Percentiles rank a stretch among this genome's conserved stretches.
Evolutionary conservation across 2,113 vertebrate species (phyloP).

Genomic region (Petromus typicus): DNA sequence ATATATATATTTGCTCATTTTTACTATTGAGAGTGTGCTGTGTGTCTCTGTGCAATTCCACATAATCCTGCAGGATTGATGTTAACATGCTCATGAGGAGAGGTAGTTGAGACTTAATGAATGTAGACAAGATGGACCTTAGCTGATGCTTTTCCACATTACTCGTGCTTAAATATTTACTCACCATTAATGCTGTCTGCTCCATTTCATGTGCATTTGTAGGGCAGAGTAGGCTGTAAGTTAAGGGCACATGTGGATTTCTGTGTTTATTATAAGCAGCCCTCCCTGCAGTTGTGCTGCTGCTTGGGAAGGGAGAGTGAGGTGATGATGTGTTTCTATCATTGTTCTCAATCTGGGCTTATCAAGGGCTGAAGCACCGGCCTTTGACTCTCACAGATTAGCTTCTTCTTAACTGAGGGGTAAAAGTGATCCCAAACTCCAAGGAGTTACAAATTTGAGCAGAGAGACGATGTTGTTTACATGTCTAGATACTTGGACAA

Average conservation of each 20-base stretch:
- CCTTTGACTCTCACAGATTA: not conserved
- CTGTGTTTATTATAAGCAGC: not conserved
- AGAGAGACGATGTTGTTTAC: not conserved
- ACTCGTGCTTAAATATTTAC: not conserved
- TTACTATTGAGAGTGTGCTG: not conserved
- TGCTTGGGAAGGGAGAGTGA: not conserved
- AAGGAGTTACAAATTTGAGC: not conserved
- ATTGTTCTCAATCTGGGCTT: too few species aligned
- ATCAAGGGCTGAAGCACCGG: not conserved
- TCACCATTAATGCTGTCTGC: not conserved
- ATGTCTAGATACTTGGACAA: not conserved
- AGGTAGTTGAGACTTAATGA: not conserved
- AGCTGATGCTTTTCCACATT: not conserved
- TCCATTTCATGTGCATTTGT: not conserved
- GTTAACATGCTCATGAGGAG: not conserved
- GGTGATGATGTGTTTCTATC: too few species aligned
- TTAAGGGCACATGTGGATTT: rapidly evolving
- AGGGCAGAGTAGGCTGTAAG: not conserved
- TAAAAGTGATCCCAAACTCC: not conserved
- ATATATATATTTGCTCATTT: not conserved
- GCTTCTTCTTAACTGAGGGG: not conserved
- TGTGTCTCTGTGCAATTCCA: not conserved
- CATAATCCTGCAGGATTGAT: not conserved
- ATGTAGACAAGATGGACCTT: not conserved
- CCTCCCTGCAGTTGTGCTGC: too few species aligned